A percentile compares a stretch with the other conserved stretches of the same genome.
Conservation (phyloP, 92 coral and sea anemone species). For the Virgularia gustaviana region DNA sequence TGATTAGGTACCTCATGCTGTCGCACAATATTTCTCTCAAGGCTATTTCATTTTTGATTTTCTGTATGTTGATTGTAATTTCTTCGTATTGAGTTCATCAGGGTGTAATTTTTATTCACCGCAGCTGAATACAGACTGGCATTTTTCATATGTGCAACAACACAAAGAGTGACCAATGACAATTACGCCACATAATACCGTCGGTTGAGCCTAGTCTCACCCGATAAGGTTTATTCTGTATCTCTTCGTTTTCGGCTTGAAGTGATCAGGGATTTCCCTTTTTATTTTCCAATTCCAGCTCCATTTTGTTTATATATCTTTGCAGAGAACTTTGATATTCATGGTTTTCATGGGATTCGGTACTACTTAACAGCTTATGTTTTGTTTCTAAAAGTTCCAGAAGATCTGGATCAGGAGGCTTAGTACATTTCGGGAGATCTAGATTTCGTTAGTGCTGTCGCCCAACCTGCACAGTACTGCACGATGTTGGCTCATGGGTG, state of each 20-base stretch:
- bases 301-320: conserved; percentile 29
- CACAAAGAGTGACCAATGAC: conserved; percentile 55
- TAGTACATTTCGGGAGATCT: too few species aligned
- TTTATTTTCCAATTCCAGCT: conserved; percentile 30
- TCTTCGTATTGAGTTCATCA: conserved; percentile 39
- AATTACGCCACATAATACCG: conserved; percentile 60
- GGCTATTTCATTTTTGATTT: conserved; percentile 39
- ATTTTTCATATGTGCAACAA: conserved; percentile 31
- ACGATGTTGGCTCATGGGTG: too few species aligned
- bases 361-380: too few species aligned
- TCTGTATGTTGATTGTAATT: conserved; percentile 29
- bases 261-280: conserved; percentile 28
- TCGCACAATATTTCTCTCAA: conserved; percentile 32
- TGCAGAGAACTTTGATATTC: too few species aligned
- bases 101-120: conserved; percentile 53
- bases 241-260: conserved; percentile 20
- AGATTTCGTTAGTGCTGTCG: too few species aligned
- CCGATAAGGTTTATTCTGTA: not conserved
- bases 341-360: too few species aligned
- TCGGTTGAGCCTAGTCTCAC: conserved; percentile 42
- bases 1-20: conserved; percentile 25
- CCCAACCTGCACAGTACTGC: too few species aligned
- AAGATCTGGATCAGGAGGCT: too few species aligned
- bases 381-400: too few species aligned
- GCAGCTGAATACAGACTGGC: conserved; percentile 44